Base-by-base conservation (phyloP, 35 echinoderm and acorn worm genomes). In the Apostichopus parvimensis region DNA sequence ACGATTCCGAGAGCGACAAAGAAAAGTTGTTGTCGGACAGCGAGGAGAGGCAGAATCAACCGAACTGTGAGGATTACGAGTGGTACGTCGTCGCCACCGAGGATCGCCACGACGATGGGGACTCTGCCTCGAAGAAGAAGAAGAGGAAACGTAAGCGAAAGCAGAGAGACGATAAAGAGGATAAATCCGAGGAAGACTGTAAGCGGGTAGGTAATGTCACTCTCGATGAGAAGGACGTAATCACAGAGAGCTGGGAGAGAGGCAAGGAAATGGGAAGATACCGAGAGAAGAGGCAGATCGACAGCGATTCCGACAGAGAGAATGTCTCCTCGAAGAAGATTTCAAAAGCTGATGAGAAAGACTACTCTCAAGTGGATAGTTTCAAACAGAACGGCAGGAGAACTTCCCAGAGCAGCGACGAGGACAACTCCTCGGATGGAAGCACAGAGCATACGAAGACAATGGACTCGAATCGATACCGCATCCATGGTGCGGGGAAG, bases 71-170 rank as follows among this genome's bases (percentile, higher is more conserved):
- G 26, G 56, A 77, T n/a, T 88, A 73, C 56, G 83, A 93, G 60
- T 76, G 81, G 73, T 79, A 89, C 60, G 92, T 89, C 12, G 86
- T 88, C 17, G 20, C 23, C 7, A 17, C 54, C 23, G 79, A 5
- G 68, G 79, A 86, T 6, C 4, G 65, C 23, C 11, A 56, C 6
- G 23, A 56, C 8, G 93, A 87, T 10, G 81, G 62, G 1, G 79
- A 84, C 53, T 66, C 84, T 4, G 34, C 6, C 4, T 68, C 15
- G 66, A 80, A 91, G 66, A 94, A 84, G 54, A 94, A 94, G 73
- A 85, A 91, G 78, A 94, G 84, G 59, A 94, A 94, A 85, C 82
- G 82, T 11, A 94, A 92, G 73, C 57, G 80, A 23, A 87, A 68
- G 12, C 53, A 92, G 6, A 77, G 76, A 13, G 81, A 94, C 5